Evolutionary conservation across 2,888 invertebrate genomes (phyloP), one percentile per base, ranked within the genome.

Genomic region (Eurois occulta): DNA sequence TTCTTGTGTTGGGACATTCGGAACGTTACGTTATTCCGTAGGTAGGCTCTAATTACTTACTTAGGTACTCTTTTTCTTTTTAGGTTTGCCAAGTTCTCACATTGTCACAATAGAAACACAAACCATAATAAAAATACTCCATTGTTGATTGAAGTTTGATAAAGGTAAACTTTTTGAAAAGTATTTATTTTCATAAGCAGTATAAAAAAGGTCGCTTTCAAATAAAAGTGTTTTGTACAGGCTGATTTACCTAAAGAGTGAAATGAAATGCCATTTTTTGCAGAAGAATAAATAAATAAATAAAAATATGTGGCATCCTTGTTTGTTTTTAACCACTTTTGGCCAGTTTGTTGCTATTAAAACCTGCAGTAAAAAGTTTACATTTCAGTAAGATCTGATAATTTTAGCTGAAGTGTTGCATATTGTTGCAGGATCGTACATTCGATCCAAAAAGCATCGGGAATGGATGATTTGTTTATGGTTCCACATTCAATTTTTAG

Each of bases 181-280:
- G 13, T 21, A 28, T 73, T 75, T 21, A 71, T 72, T 58, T 21
- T 60, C 41, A 4, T 6, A 32, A 1, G 18, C 18, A 32, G 32
- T 21, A 8, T n/a, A 48, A 67, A 77, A 77, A 48, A 28, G 62
- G 10, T 77, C 43, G 48, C n/a, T 67, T 52, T 62, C 0, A 62
- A 32, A 77, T 41, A 7, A 43, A 38, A 1, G 7, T 28, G 16
- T 41, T 55, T n/a, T 8, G 32, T 48, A 43, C 41, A 21, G 28
- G 52, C 62, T 32, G 10, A 1, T 16, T 64, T 10, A 28, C 24
- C 28, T 35, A 38, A 55, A 55, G 35, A 52, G 32, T 52, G 2
- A 28, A n/a, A 0, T 1, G 1, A 28, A 38, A 21, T 24, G 48
- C 43, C 35, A 4, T 62, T 78, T 62, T 5, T 2, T 13, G 1